Base-by-base conservation (phyloP, 35 echinoderm and acorn worm genomes). In the Apostichopus californicus region DNA sequence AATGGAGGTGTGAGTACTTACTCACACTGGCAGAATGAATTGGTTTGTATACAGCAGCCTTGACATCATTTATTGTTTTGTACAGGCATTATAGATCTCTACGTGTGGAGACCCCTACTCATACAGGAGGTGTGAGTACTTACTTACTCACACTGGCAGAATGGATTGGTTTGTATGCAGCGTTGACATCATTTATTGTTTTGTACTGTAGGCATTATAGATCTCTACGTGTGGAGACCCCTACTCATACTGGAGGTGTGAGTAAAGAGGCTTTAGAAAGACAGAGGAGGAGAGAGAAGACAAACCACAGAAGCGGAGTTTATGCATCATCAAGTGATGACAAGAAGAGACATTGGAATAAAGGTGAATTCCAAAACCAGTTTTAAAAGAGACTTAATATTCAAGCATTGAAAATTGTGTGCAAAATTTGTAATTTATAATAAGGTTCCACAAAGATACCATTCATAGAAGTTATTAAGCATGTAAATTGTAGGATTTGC, bases 231-330 rank as follows among this genome's bases (percentile, higher is more conserved):
- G 87, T 94, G 77, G 97, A 98, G 90, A 98, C 97, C 18, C 97
- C 97, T 3, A 94, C 95, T 9, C 97, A 98, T 59, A 92, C 97
- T 55, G 97, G 97, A 18, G 97, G 97, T 20, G 97, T 98, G 3
- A 98, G 97, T 82, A 72, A 87, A 59, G 97, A 91, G 57, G 95
- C 92, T 3, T 91, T 53, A 56, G 93, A 96, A 54, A 98, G 87
- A 60, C 86, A 94, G 57, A 87, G 66, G 61, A 85, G 78, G 46
- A 84, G 95, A 73, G 93, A 96, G 52, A 96, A 92, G 77, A 87
- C 91, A 9, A 80, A 83, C 20, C 77, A 78, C 28, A 92, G 24
- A 54, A 89, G 95, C 23, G 97, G 93, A 81, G 95, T 98, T 46
- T 98, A 94, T 93, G 97, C 97, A 78, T 94, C 97, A 71, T 98